phyloP scores from a whole-genome alignment of 2,113 vertebrate genomes.

The Microtus oregoni region DNA sequence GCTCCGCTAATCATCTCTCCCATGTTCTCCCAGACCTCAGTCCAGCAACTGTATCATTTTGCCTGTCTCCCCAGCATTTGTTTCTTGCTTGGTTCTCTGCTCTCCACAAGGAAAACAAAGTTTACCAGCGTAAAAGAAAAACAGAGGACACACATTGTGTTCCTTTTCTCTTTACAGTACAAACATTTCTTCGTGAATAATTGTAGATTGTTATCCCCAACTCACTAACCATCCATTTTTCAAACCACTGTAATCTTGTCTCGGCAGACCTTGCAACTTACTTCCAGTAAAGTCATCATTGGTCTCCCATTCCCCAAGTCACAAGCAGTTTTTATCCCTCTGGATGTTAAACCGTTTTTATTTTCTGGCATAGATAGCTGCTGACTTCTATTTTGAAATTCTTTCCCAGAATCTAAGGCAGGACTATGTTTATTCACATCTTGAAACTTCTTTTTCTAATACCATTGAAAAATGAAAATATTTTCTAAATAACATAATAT shows the following conservation, averaged over 20 bases:
- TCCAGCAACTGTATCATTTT: background rate
- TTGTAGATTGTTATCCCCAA: background rate
- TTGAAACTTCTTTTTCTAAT: background rate
- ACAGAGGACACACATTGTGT: background rate
- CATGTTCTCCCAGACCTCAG: background rate
- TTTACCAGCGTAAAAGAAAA: background rate
- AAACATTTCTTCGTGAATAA: background rate
- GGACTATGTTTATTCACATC: background rate
- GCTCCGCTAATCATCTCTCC: background rate
- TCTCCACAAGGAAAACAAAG: background rate
- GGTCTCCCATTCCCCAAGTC: background rate
- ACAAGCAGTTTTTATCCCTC: background rate
- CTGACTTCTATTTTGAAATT: constrained; percentile 2
- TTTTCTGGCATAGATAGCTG: too few relatives aligned
- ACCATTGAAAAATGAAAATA: constrained; percentile 2
- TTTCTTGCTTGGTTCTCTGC: background rate
- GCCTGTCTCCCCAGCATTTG: background rate
- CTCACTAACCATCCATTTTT: background rate
- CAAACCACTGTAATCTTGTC: background rate
- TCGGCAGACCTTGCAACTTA: background rate
- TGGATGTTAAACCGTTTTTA: background rate
- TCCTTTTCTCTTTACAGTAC: background rate
- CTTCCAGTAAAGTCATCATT: background rate
- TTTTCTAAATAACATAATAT: background rate
- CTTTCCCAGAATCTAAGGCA: background rate